Conservation (phyloP, 2,797 vertebrate genomes). For the Oreonectes daqikongensis region DNA sequence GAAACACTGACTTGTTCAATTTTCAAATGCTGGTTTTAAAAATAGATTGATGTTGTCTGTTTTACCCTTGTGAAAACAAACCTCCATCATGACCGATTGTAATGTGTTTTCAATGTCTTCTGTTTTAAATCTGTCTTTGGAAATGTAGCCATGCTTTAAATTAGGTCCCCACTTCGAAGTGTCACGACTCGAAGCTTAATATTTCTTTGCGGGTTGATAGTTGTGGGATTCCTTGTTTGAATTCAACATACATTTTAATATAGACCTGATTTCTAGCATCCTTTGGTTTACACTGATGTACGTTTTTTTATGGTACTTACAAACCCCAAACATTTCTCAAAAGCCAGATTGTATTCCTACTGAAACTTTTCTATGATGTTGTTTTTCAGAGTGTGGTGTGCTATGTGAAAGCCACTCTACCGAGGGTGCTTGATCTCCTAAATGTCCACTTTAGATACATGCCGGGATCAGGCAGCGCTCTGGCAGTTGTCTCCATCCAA, state of each 20-base stretch:
- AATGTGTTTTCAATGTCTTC: slow-evolving; percentile 14
- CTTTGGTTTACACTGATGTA: neutral
- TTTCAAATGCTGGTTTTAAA: neutral
- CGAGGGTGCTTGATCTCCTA: slow-evolving; percentile 78
- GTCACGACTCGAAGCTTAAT: neutral
- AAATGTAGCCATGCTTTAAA: slow-evolving; percentile 22
- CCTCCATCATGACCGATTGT: neutral
- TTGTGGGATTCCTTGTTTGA: neutral
- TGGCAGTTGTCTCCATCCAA: slow-evolving; percentile 73
- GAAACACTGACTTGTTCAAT: slow-evolving; percentile 14
- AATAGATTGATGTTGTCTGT: neutral
- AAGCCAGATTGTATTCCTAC: no score
- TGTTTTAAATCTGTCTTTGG: slow-evolving; percentile 9
- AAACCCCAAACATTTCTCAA: neutral
- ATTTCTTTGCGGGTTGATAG: neutral
- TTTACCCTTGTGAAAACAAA: neutral
- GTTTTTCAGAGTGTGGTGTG: slow-evolving; percentile 75
- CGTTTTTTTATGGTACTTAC: neutral
- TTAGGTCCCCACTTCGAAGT: slow-evolving; percentile 7
- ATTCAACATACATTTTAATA: neutral
- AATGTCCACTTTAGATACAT: slow-evolving; percentile 74
- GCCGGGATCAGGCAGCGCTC: slow-evolving; percentile 72
- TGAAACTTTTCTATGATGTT: neutral
- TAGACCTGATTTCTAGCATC: neutral
- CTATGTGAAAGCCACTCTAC: slow-evolving; percentile 81